Base-by-base conservation (phyloP, 2,797 vertebrate genomes). In the Carapus acus region DNA sequence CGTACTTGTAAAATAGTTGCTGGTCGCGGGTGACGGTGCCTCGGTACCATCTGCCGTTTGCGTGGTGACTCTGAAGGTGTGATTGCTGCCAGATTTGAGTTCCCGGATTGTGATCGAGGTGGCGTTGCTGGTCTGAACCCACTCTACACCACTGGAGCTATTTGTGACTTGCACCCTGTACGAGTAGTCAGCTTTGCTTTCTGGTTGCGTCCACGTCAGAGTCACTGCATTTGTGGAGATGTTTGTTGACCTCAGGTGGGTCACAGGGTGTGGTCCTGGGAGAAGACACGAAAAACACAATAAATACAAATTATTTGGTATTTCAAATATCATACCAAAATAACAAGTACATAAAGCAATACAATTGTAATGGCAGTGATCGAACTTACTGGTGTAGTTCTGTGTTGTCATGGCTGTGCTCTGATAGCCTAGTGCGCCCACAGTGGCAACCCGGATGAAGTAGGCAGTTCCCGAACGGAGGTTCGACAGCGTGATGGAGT, bases 341-440 rank as follows among this genome's bases (percentile, higher is more conserved):
- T n/a, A n/a, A n/a, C n/a, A n/a, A n/a, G n/a, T n/a, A n/a, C n/a
- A n/a, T n/a, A n/a, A n/a, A n/a, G n/a, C n/a, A n/a, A n/a, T n/a
- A n/a, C n/a, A n/a, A n/a, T n/a, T n/a, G n/a, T n/a, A n/a, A n/a
- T n/a, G n/a, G n/a, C n/a, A n/a, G n/a, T n/a, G 48, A 27, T 34
- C 31, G 31, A 20, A 80, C 88, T 82, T 49, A 89, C 88, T 82
- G 42, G 86, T 88, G 20, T 75, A 85, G 16, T 7, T 63, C 14
- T 5, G 0, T 20, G 45, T n/a, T 1, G 2, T 71, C 41, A 59
- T 54, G 48, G 27, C 21, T 20, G 65, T 63, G 68, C 88, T 89
- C 8, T 9, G 1, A 43, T 82, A 84, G 11, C 11, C 17, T 15
- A 1, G 0, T 15, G 40, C 51, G 5, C 81, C 83, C 1, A 85